These are phyloP conservation scores for Fragum fragum DNA, from an alignment of 2,888 invertebrate species.

Conservation along the genomic window DNA sequence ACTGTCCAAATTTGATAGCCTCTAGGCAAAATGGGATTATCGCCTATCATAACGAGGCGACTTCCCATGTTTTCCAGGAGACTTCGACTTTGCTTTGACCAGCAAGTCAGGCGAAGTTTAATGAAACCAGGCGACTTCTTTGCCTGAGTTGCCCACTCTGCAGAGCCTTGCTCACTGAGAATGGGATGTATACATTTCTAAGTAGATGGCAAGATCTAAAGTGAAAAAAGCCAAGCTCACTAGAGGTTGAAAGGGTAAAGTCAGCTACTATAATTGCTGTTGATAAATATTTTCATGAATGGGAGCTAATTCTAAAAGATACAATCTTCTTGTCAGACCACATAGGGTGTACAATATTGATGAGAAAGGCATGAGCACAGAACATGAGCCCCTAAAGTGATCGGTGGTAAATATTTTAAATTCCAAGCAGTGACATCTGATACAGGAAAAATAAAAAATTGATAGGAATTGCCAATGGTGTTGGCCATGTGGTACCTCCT, in stretches of 20 bases:
- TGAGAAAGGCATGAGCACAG: constrained; percentile 43
- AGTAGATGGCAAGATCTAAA: constrained; percentile 11
- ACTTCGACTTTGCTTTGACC: no score
- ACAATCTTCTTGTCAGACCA: constrained; percentile 46
- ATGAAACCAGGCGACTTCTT: no score
- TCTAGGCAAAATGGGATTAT: no score
- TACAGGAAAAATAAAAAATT: constrained; percentile 32
- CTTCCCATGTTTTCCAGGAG: no score
- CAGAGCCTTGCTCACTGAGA: not conserved
- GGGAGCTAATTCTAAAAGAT: constrained; percentile 29
- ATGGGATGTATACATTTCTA: not conserved
- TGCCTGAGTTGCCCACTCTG: no score
- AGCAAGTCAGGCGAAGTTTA: no score
- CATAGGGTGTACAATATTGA: constrained; percentile 48
- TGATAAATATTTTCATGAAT: constrained; percentile 43
- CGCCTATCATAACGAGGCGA: no score
- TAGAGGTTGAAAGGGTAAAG: constrained; percentile 26
- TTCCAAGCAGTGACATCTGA: constrained; percentile 46
- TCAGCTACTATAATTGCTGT: constrained; percentile 31
- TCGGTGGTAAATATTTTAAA: constrained; percentile 28
- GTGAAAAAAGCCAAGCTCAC: not conserved
- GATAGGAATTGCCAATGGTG: constrained; percentile 44
- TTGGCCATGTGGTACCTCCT: constrained; percentile 35
- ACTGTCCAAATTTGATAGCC: no score
- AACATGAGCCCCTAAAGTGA: constrained; percentile 42